Evolutionary conservation across 2,113 vertebrate species (phyloP).

Genomic region (Camelus dromedarius): DNA sequence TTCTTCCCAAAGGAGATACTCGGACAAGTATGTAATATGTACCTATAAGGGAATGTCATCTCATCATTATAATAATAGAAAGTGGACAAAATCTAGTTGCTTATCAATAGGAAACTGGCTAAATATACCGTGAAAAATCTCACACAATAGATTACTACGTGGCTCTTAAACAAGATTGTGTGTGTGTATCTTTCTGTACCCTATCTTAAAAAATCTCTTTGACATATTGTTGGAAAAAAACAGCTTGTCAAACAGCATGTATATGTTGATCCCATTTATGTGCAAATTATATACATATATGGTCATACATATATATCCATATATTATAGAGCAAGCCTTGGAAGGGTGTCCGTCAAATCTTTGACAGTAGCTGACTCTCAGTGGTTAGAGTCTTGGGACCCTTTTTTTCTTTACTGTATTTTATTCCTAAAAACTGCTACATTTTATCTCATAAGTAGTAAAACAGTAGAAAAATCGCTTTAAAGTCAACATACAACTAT

Average conservation of each 20-base stretch:
- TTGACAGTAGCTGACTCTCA: constrained; percentile 74
- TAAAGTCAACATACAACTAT: constrained; percentile 59
- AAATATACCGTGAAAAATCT: constrained; percentile 19
- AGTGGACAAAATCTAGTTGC: background rate
- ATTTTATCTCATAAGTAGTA: constrained; percentile 67
- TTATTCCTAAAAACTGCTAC: constrained; percentile 68
- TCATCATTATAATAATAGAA: constrained; percentile 19
- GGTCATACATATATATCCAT: constrained; percentile 82
- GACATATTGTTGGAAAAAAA: constrained; percentile 82
- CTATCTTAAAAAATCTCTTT: constrained; percentile 78
- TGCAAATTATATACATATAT: constrained; percentile 83
- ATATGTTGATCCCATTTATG: constrained; percentile 83
- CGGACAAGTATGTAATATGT: background rate
- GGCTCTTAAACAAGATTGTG: constrained; percentile 37
- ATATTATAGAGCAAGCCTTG: constrained; percentile 76
- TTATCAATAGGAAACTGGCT: constrained; percentile 8
- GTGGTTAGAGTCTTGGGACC: constrained; percentile 43
- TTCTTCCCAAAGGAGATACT: background rate
- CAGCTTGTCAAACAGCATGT: constrained; percentile 85
- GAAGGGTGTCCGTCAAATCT: constrained; percentile 80
- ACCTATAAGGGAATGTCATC: background rate
- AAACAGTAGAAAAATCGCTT: constrained; percentile 61
- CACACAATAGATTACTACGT: constrained; percentile 58
- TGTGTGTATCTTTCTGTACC: constrained; percentile 72
- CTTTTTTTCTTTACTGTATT: constrained; percentile 42